These are phyloP conservation scores for Selenia dentaria DNA, from an alignment of 2,888 invertebrate genomes.

Conservation along the genomic window DNA sequence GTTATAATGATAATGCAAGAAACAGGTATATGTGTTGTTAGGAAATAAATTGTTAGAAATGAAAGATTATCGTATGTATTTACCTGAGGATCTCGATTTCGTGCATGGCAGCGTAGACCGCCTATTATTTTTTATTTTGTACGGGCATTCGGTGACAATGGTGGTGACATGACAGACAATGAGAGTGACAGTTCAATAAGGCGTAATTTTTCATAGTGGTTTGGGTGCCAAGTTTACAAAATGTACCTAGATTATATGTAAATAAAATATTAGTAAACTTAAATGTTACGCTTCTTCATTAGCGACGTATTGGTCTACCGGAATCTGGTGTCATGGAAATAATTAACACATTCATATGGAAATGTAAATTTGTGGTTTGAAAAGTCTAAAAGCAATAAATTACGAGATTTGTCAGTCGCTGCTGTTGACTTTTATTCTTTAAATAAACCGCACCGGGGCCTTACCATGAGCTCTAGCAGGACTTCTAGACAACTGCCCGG, in stretches of 20 bases:
- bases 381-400: too few relatives aligned
- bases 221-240: background rate
- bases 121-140: slow-evolving; percentile 68
- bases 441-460: too few relatives aligned
- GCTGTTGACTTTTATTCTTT: too few relatives aligned
- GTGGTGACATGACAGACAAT: slow-evolving; percentile 67
- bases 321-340: too few relatives aligned
- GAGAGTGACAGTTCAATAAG: slow-evolving; percentile 19
- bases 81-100: slow-evolving; percentile 80
- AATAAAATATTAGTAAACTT: too few relatives aligned
- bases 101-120: slow-evolving; percentile 79
- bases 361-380: too few relatives aligned
- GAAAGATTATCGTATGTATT: slow-evolving; percentile 28
- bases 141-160: slow-evolving; percentile 78
- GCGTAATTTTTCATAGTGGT: slow-evolving; percentile 19
- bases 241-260: background rate
- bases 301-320: too few relatives aligned
- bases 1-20: slow-evolving; percentile 72
- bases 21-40: slow-evolving; percentile 9
- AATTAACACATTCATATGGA: too few relatives aligned
- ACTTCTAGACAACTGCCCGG: too few relatives aligned
- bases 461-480: too few relatives aligned
- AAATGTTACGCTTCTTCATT: too few relatives aligned
- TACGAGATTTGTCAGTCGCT: too few relatives aligned
- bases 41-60: background rate